Evolutionary conservation across 2,113 vertebrate genomes (phyloP).

Genomic region (Mormyrus lacerda): DNA sequence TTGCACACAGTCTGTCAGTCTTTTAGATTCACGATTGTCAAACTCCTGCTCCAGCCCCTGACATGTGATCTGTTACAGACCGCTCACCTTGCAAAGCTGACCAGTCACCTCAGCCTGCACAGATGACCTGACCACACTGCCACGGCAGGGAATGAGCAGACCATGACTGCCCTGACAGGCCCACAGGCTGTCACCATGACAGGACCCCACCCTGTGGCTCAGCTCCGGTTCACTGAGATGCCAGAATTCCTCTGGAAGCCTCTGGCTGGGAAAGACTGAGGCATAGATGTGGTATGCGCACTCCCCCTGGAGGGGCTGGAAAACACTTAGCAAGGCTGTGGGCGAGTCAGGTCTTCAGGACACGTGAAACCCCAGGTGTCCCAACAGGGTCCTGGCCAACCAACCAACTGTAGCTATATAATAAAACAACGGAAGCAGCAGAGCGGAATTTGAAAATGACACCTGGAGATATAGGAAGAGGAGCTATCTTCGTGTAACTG

Average conservation of each 20-base stretch:
- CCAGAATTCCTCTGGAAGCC: conserved; percentile 29
- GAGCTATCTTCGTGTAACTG: background rate
- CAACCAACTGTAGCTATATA: background rate
- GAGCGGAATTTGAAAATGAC: background rate
- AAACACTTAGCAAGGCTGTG: background rate
- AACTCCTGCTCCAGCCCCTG: background rate
- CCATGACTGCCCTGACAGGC: background rate
- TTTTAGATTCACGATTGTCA: background rate
- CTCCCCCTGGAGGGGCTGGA: background rate
- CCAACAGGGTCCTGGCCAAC: conserved; percentile 31
- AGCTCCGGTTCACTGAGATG: conserved; percentile 33
- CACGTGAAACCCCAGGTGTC: conserved; percentile 22
- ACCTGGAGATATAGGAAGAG: background rate
- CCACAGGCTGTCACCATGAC: background rate
- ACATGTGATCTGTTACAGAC: background rate
- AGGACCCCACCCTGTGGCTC: background rate
- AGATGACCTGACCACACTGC: background rate
- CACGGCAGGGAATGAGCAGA: background rate
- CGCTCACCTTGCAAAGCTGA: background rate
- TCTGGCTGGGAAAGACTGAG: background rate
- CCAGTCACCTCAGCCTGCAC: background rate
- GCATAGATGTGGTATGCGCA: conserved; percentile 30
- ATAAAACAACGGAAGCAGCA: background rate
- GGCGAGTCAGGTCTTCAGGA: conserved; percentile 39
- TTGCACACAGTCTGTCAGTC: background rate